These are phyloP conservation scores for Holacanthus passer DNA, from an alignment of 2,113 vertebrate genomes.

Conservation along the genomic window DNA sequence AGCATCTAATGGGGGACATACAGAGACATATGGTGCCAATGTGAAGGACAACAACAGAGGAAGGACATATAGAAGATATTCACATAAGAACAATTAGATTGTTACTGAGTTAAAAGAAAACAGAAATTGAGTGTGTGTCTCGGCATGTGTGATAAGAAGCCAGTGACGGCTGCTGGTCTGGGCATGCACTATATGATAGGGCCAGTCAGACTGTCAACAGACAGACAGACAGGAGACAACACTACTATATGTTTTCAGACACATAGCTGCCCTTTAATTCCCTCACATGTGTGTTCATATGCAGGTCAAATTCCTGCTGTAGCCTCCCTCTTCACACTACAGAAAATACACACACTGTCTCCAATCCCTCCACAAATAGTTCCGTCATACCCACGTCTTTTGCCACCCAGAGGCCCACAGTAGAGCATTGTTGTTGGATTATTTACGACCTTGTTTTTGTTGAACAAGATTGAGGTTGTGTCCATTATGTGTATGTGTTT, in stretches of 20 bases:
- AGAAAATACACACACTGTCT: conserved; percentile 56
- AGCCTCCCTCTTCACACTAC: conserved; percentile 54
- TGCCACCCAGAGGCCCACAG: conserved; percentile 41
- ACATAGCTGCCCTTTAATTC: conserved; percentile 44
- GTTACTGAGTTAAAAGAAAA: not conserved
- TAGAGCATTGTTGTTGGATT: conserved; percentile 60
- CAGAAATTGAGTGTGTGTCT: not conserved
- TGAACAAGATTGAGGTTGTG: not conserved
- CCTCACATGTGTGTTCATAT: conserved; percentile 35
- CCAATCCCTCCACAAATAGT: conserved; percentile 70
- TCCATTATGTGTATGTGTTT: not conserved
- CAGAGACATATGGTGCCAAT: not conserved
- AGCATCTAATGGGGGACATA: not conserved
- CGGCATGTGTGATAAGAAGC: not conserved
- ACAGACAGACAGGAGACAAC: conserved; percentile 60
- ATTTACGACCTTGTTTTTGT: conserved; percentile 59
- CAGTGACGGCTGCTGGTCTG: conserved; percentile 25
- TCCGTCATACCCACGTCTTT: conserved; percentile 46
- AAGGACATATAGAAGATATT: not conserved
- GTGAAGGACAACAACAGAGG: conserved; percentile 23
- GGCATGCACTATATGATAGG: conserved; percentile 13
- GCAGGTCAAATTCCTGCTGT: conserved; percentile 30
- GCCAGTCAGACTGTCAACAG: conserved; percentile 8
- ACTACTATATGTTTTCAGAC: conserved; percentile 58
- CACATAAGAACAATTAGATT: not conserved